These are phyloP conservation scores for Peromyscus californicus DNA, from an alignment of 2,113 vertebrate species.

Conservation along the genomic window DNA sequence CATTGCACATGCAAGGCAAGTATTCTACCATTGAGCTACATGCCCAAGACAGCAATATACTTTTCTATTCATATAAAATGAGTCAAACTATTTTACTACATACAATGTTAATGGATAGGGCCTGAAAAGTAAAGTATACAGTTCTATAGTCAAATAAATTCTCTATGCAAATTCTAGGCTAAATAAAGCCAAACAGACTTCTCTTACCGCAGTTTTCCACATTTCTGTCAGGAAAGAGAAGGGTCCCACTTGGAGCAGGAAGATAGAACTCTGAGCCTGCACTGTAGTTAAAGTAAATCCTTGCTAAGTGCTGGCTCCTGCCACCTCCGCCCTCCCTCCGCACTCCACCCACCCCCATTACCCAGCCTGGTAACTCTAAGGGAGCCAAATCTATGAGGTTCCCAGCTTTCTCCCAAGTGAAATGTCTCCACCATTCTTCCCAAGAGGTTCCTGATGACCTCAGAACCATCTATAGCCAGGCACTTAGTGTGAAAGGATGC, in stretches of 20 bases:
- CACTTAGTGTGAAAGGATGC: background rate
- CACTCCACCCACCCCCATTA: too few species aligned
- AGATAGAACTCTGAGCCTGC: background rate
- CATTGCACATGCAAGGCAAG: background rate
- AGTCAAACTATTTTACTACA: background rate
- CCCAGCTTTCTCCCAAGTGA: background rate
- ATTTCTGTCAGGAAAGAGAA: background rate
- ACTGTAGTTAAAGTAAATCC: background rate
- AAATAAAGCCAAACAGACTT: background rate
- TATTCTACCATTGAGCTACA: background rate
- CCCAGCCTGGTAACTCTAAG: background rate
- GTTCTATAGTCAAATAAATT: background rate
- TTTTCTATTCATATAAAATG: background rate
- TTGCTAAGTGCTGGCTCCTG: background rate
- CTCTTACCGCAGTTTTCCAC: background rate
- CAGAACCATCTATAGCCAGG: background rate
- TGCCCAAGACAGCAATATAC: background rate
- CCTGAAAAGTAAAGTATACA: background rate
- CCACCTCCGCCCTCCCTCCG: background rate
- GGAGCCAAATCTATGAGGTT: background rate
- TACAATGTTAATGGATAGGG: background rate
- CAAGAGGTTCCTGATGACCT: background rate
- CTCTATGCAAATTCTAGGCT: background rate
- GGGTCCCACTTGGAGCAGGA: background rate
- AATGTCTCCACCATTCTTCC: background rate